These are phyloP conservation scores for Sinosuthora webbiana DNA, from an alignment of 2,113 vertebrate genomes.

Conservation along the genomic window DNA sequence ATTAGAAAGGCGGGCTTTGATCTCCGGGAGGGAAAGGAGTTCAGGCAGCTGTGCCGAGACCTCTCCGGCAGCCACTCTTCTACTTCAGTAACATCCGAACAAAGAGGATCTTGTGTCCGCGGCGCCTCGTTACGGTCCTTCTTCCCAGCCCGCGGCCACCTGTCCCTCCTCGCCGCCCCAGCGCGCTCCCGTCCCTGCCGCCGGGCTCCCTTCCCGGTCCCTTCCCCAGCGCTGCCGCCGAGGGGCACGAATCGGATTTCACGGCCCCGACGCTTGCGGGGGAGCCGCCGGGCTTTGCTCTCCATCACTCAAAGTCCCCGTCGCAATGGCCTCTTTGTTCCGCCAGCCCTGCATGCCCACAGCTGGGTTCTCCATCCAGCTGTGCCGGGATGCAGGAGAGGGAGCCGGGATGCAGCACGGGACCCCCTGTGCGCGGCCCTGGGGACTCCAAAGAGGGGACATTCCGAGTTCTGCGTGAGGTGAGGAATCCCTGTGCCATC, in stretches of 20 bases:
- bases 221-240: rapidly evolving
- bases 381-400: neutral
- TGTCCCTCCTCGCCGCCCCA: neutral
- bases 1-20: neutral
- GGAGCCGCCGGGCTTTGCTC: neutral
- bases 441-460: neutral
- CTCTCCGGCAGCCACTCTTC: neutral
- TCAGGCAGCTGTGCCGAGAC: slow-evolving; percentile 40
- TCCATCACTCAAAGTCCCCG: neutral
- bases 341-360: neutral
- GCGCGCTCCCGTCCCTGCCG: neutral
- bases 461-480: rapidly evolving
- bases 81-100: neutral
- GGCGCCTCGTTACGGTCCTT: neutral
- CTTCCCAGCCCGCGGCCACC: neutral
- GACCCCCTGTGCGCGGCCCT: neutral
- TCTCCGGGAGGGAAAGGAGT: neutral
- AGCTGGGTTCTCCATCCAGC: slow-evolving; percentile 13
- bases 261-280: neutral
- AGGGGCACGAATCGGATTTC: neutral
- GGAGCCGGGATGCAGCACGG: neutral
- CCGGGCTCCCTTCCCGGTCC: neutral
- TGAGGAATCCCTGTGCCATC: neutral
- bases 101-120: slow-evolving; percentile 14
- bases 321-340: slow-evolving; percentile 29